Base-by-base conservation (phyloP, 2,888 invertebrate genomes). In the Macrophya alboannulata region DNA sequence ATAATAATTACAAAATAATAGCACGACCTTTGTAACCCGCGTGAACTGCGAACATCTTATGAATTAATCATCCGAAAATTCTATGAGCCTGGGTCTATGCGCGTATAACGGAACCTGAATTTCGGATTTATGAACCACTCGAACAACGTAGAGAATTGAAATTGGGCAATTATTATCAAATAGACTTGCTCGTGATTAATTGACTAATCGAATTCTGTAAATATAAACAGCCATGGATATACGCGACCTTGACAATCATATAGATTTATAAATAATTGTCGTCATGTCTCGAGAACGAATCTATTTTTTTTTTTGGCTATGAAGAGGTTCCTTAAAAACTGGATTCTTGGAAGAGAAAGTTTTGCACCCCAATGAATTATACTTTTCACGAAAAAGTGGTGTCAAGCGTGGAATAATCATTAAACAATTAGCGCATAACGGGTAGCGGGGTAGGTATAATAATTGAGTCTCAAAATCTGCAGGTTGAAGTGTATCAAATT, bases 41-140 rank as follows among this genome's bases (percentile, higher is more conserved):
- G 48, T 31, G 37, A 81, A 62, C 62, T 62, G 37, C 51, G n/a
- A 31, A 21, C 25, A 48, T 12, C 65, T 65, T 25, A 65, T 82
- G 82, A 82, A 82, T 82, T 43, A 82, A 65, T 45, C 79, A 82
- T 82, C 62, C 82, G 82, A 65, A 82, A 82, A 82, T 65, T 82
- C 43, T 37, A 17, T 40, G 68, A 40, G 45, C 43, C 43, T 12
- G 62, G 62, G 62, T 81, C 81, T 21, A 62, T 12, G 40, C 40
- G 15, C 43, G 81, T 62, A 43, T 31, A n/a, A 51, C 31, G 2
- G 51, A 25, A 51, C 48, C 31, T 6, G 51, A 3, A 25, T 15
- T 31, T 31, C 51, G 55, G 40, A 51, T 43, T 43, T 15, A 81
- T 21, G 40, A 62, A 51, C 43, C 21, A 10, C 15, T 25, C 4